Evolutionary conservation across 2,113 vertebrate species (phyloP).

Genomic region (Chauna torquata): DNA sequence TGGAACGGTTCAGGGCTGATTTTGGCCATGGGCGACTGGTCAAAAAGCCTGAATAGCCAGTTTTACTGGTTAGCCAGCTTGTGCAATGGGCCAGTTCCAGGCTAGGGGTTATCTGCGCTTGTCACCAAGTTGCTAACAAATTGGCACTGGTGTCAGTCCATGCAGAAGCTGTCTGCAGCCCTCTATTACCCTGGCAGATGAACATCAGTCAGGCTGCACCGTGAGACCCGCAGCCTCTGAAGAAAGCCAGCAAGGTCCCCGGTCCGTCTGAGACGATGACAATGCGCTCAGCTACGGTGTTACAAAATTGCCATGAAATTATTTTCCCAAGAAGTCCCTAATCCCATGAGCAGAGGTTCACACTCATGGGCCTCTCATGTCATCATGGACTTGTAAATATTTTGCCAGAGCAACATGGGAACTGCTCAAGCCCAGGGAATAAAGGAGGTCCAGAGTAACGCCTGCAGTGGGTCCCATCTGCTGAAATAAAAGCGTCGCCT

Average conservation of each 20-base stretch:
- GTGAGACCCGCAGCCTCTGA: not conserved
- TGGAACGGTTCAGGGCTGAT: not conserved
- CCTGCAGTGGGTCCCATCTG: not conserved
- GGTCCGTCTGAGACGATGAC: not conserved
- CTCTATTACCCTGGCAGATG: not conserved
- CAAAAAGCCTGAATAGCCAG: conserved; percentile 10
- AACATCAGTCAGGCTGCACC: not conserved
- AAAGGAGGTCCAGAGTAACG: not conserved
- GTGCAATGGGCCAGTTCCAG: conserved; percentile 19
- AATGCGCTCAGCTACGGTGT: not conserved
- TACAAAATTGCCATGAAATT: not conserved
- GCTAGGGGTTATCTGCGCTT: conserved; percentile 14
- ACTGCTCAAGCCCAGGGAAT: not conserved
- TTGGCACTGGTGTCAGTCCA: not conserved
- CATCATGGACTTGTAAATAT: not conserved
- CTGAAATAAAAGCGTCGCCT: not conserved
- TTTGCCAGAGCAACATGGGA: not conserved
- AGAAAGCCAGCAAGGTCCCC: not conserved
- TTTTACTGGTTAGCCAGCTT: not conserved
- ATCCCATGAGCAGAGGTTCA: not conserved
- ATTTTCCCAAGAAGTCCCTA: conserved; percentile 7
- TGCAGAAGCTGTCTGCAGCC: not conserved
- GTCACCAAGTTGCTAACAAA: not conserved
- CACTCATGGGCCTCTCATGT: not conserved
- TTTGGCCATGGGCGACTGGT: not conserved